Conservation (phyloP, 2,888 invertebrate species). For the Himalopsyche tibetana region DNA sequence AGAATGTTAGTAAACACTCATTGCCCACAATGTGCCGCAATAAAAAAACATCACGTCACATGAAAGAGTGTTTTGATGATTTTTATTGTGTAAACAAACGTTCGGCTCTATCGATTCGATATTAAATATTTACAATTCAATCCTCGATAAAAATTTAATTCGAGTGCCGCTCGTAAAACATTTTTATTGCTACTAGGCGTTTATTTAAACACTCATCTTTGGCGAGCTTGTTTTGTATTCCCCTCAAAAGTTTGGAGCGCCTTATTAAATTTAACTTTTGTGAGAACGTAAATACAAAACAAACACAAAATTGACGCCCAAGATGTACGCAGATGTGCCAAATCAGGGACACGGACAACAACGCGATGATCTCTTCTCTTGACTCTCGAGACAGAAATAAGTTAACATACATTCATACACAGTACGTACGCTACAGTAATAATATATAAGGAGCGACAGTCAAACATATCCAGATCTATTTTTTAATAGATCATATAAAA, state of each 20-base stretch:
- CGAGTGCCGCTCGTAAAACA: not conserved
- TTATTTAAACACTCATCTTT: not conserved
- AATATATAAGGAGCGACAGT: too few relatives aligned
- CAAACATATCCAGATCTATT: too few relatives aligned
- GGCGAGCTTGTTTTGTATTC: not conserved
- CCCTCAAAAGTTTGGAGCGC: not conserved
- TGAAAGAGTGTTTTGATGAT: not conserved
- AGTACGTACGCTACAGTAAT: too few relatives aligned
- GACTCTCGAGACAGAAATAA: not conserved
- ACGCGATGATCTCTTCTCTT: slow-evolving; percentile 23
- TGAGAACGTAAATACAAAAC: not conserved
- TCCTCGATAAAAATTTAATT: slow-evolving; percentile 19
- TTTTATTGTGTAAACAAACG: slow-evolving; percentile 13
- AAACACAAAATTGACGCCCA: slow-evolving; percentile 10
- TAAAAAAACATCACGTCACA: not conserved
- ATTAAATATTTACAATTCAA: slow-evolving; percentile 32
- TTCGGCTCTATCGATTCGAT: not conserved
- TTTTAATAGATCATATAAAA: too few relatives aligned
- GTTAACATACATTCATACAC: too few relatives aligned
- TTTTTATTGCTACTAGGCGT: not conserved
- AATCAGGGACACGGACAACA: slow-evolving; percentile 4
- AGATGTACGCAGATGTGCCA: slow-evolving; percentile 3
- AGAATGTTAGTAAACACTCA: too few relatives aligned
- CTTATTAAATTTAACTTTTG: not conserved
- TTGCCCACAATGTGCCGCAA: too few relatives aligned